Conservation (phyloP, 2,113 vertebrate genomes). For the Antennarius striatus region DNA sequence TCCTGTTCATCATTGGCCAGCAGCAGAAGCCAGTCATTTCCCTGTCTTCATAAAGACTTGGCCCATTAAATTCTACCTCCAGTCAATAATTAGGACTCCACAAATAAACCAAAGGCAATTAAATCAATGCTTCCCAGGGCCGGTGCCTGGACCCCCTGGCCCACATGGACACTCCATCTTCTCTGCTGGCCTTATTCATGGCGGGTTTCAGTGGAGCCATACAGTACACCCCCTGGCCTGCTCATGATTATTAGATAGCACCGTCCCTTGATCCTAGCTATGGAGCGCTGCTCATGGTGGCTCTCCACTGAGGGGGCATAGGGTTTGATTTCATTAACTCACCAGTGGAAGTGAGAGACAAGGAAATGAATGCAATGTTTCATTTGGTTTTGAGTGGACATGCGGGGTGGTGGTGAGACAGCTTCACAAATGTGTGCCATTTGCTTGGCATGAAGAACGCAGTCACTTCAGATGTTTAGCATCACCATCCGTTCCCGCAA, state of each 20-base stretch:
- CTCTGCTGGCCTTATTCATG: conserved; percentile 85
- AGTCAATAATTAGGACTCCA: conserved; percentile 99
- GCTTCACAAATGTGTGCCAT: conserved; percentile 48
- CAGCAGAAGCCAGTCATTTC: conserved; percentile 89
- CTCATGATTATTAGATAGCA: conserved; percentile 72
- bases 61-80: conserved; percentile 98
- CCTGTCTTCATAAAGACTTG: conserved; percentile 93
- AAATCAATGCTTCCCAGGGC: conserved; percentile 92
- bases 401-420: conserved; percentile 45
- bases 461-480: conserved; percentile 29
- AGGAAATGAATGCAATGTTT: conserved; percentile 74
- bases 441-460: conserved; percentile 33
- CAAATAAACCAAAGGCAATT: conserved; percentile 99
- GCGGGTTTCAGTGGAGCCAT: conserved; percentile 69
- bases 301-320: conserved; percentile 68
- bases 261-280: conserved; percentile 61
- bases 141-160: conserved; percentile 86
- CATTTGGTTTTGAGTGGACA: conserved; percentile 70
- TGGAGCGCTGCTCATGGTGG: conserved; percentile 63
- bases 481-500: conserved; percentile 12
- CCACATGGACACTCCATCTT: conserved; percentile 91
- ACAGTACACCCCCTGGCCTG: conserved; percentile 68
- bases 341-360: conserved; percentile 57
- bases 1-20: conserved; percentile 89
- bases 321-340: conserved; percentile 75